Conservation (phyloP, 2,888 invertebrate genomes). For the Leptinotarsa rubiginosa region DNA sequence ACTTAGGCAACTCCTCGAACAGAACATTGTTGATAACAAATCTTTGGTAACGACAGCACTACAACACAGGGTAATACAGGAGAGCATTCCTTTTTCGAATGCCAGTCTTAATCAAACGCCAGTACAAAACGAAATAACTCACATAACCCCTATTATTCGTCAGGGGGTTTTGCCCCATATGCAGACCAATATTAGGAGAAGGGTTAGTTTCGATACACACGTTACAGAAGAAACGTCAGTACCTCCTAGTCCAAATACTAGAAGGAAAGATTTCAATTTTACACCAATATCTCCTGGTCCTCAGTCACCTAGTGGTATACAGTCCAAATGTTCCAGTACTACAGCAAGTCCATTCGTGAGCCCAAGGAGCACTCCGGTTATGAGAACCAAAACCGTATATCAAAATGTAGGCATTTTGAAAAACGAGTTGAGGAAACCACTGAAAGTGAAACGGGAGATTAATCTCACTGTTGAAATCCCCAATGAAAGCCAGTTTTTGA, state of each 20-base stretch:
- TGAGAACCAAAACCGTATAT: constrained; percentile 73
- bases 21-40: constrained; percentile 56
- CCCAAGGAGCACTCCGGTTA: constrained; percentile 77
- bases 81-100: constrained; percentile 29
- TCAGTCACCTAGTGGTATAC: constrained; percentile 71
- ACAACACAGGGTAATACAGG: constrained; percentile 30
- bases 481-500: constrained; percentile 45
- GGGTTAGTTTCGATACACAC: constrained; percentile 72
- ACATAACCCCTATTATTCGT: constrained; percentile 37
- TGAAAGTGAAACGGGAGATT: constrained; percentile 60
- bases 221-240: constrained; percentile 65
- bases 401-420: constrained; percentile 65
- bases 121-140: constrained; percentile 35
- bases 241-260: constrained; percentile 81
- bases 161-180: constrained; percentile 37
- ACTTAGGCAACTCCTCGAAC: constrained; percentile 76
- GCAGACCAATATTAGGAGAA: constrained; percentile 59
- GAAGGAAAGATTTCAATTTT: constrained; percentile 85
- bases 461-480: constrained; percentile 57
- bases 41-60: constrained; percentile 35
- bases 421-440: constrained; percentile 43
- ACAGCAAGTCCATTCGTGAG: constrained; percentile 86
- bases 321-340: constrained; percentile 74
- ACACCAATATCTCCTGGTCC: constrained; percentile 88
- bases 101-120: constrained; percentile 33